Evolutionary conservation across 2,797 vertebrate species (phyloP).

Genomic region (Galago senegalensis): DNA sequence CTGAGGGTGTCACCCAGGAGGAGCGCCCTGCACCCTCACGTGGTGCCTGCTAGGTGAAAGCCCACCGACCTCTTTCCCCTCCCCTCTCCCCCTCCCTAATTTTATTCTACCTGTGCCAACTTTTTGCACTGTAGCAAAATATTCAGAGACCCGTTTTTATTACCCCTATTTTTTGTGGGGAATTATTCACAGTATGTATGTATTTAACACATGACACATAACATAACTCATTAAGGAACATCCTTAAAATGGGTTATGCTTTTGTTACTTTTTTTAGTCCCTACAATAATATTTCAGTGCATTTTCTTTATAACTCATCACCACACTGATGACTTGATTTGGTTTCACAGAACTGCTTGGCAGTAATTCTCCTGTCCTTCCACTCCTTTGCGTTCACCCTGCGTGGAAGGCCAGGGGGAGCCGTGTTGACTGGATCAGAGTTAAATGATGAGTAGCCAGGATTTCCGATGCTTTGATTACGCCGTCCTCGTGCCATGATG

Average conservation of each 20-base stretch:
- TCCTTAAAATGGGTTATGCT: conserved; percentile 23
- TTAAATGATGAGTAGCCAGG: conserved; percentile 80
- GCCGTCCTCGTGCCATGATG: conserved; percentile 61
- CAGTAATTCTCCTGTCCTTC: neutral
- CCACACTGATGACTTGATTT: conserved; percentile 40
- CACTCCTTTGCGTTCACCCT: conserved; percentile 41
- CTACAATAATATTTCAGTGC: neutral
- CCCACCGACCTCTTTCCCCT: too few relatives aligned
- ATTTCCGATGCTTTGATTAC: conserved; percentile 75
- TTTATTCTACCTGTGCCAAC: neutral
- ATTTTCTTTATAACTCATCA: conserved; percentile 60
- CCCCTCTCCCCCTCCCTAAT: neutral
- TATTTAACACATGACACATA: neutral
- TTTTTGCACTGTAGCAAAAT: conserved; percentile 31
- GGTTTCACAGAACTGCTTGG: conserved; percentile 44
- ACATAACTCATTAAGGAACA: neutral
- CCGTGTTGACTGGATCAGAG: conserved; percentile 47
- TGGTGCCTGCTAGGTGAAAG: too few relatives aligned
- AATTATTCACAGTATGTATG: neutral
- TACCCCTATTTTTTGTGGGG: neutral
- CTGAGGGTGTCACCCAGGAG: too few relatives aligned
- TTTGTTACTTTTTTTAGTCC: neutral
- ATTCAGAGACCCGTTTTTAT: neutral
- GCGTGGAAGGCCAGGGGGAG: conserved; percentile 44
- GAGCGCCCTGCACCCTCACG: too few relatives aligned